These are phyloP conservation scores for Egretta garzetta DNA, from an alignment of 2,113 vertebrate species.

Conservation along the genomic window DNA sequence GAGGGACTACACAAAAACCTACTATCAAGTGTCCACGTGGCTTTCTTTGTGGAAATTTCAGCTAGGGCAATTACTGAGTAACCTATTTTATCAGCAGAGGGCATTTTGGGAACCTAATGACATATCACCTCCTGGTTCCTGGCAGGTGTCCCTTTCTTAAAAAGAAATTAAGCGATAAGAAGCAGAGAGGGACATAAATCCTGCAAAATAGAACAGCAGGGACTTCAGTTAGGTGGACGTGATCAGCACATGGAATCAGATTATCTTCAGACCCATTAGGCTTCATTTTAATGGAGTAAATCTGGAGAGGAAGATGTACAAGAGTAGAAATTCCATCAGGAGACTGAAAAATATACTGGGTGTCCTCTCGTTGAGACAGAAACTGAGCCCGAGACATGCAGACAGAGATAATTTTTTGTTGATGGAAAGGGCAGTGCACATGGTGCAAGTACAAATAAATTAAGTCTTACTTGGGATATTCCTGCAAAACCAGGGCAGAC, in stretches of 20 bases:
- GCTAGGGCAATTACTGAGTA: not conserved
- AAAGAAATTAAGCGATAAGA: not conserved
- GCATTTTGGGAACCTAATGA: not conserved
- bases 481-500: not conserved
- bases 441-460: not conserved
- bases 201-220: not conserved
- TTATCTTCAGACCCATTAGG: not conserved
- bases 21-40: not conserved
- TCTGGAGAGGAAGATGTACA: not conserved
- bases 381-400: not conserved
- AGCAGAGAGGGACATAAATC: conserved; percentile 5
- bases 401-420: not conserved
- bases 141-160: not conserved
- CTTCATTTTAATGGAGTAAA: not conserved
- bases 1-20: not conserved
- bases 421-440: not conserved
- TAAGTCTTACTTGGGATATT: not conserved
- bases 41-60: not conserved
- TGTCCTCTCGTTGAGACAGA: not conserved
- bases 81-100: not conserved
- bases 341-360: not conserved
- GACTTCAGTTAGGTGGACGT: not conserved
- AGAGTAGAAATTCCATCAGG: not conserved
- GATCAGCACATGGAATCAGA: not conserved
- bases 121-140: not conserved